Percentiles rank a stretch among this genome's conserved stretches.
These are phyloP conservation scores for Microplitis manilae DNA, from an alignment of 2,888 invertebrate species.

Conservation along the genomic window DNA sequence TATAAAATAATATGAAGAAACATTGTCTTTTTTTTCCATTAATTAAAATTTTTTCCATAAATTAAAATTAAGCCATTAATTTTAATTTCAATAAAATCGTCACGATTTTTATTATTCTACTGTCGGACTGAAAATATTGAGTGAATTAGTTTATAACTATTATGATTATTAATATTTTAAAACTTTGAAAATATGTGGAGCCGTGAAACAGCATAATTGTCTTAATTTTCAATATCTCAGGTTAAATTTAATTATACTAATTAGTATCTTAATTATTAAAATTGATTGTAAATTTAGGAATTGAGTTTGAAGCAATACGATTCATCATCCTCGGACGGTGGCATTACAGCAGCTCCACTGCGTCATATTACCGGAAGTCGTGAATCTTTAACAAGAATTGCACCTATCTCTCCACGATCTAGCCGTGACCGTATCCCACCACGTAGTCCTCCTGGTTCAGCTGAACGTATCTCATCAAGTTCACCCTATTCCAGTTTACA, in stretches of 20 bases:
- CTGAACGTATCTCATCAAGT: conserved; percentile 64
- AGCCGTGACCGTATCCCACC: conserved; percentile 65
- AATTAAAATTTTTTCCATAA: no score
- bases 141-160: no score
- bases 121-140: no score
- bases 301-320: conserved; percentile 69
- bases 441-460: conserved; percentile 66
- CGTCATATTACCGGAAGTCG: conserved; percentile 67
- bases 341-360: conserved; percentile 60
- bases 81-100: no score
- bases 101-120: no score
- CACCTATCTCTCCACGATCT: conserved; percentile 65
- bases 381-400: conserved; percentile 67
- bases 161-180: no score
- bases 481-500: conserved; percentile 69
- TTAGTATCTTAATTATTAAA: background rate
- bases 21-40: no score
- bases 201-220: no score
- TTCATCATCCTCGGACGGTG: conserved; percentile 65
- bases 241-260: background rate
- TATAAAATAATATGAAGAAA: no score
- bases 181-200: no score
- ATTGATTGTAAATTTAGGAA: conserved; percentile 59
- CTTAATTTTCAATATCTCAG: no score
- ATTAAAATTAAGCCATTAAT: no score